Evolutionary conservation across 2,888 invertebrate genomes (phyloP).

Genomic region (Xestobium rufovillosum): DNA sequence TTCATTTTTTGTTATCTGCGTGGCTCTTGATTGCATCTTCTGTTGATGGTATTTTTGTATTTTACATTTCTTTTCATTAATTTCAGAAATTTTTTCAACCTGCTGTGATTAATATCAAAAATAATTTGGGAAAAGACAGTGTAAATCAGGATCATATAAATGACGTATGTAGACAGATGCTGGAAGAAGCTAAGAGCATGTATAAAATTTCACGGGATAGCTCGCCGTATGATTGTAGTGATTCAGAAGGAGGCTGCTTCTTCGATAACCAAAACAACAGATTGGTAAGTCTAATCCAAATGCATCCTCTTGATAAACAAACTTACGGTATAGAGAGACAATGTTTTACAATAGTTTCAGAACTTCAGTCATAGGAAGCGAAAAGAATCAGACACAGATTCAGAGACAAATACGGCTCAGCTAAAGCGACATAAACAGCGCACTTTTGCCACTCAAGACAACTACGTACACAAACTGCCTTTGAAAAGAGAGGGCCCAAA

Average conservation of each 20-base stretch:
- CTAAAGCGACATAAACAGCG: constrained; percentile 36
- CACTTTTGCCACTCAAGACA: constrained; percentile 38
- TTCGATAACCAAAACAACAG: constrained; percentile 44
- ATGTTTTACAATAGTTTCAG: constrained; percentile 36
- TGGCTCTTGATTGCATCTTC: too few species aligned
- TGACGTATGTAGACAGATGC: constrained; percentile 67
- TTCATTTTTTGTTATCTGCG: constrained; percentile 8
- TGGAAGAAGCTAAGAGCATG: constrained; percentile 69
- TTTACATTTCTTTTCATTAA: too few species aligned
- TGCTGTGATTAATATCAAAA: constrained; percentile 67
- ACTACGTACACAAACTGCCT: constrained; percentile 45
- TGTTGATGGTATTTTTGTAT: too few species aligned
- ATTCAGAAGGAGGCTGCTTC: constrained; percentile 45
- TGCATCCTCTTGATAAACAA: constrained; percentile 17
- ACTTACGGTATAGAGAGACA: constrained; percentile 9
- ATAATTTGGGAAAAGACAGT: constrained; percentile 66
- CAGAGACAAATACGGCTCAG: constrained; percentile 48
- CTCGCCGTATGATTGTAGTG: constrained; percentile 50
- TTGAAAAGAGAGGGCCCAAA: constrained; percentile 52
- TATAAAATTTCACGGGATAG: constrained; percentile 49
- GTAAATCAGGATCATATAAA: constrained; percentile 68
- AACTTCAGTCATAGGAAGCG: constrained; percentile 54
- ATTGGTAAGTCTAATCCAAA: constrained; percentile 20
- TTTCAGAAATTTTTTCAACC: constrained; percentile 74
- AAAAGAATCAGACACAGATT: constrained; percentile 60